phyloP scores from a whole-genome alignment of 2,797 vertebrate genomes.

The Rhabdophis nuchalis region DNA sequence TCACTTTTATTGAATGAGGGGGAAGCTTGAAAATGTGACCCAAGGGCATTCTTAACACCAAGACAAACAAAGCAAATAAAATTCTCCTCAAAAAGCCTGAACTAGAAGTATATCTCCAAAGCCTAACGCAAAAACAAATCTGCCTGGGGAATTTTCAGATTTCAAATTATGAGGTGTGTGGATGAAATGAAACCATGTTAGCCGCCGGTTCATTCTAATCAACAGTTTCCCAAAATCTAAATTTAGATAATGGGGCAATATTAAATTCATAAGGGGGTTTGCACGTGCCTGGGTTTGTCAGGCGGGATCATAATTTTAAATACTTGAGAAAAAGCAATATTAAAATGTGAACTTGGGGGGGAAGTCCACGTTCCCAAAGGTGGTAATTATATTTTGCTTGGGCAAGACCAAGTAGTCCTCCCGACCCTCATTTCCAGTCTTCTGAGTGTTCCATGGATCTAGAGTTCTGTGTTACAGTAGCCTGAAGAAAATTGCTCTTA shows the following conservation, averaged over 20 bases:
- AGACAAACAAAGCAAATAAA: slow-evolving; percentile 27
- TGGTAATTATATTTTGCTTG: slow-evolving; percentile 24
- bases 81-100: background rate
- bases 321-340: slow-evolving; percentile 13
- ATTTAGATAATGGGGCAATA: slow-evolving; percentile 2
- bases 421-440: background rate
- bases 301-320: slow-evolving; percentile 13
- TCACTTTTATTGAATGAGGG: slow-evolving; percentile 2
- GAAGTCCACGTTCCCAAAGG: slow-evolving; percentile 10
- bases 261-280: background rate
- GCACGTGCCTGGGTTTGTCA: background rate
- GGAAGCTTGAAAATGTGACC: slow-evolving; percentile 14
- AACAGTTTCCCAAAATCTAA: background rate
- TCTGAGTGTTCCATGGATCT: background rate
- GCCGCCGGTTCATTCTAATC: background rate
- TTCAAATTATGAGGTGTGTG: slow-evolving; percentile 8
- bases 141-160: slow-evolving; percentile 2
- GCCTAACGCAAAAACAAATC: background rate
- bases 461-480: background rate
- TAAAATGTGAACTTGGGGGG: slow-evolving; percentile 13
- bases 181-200: slow-evolving; percentile 8
- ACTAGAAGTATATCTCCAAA: background rate
- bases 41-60: slow-evolving; percentile 15
- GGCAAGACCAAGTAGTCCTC: background rate
- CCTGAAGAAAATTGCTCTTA: slow-evolving; percentile 13